Percentiles rank a stretch among this genome's conserved stretches.
Evolutionary conservation across 37 sponge, comb jelly and placozoan species (phyloP).

Genomic region (Diacarnus erythraeanus): DNA sequence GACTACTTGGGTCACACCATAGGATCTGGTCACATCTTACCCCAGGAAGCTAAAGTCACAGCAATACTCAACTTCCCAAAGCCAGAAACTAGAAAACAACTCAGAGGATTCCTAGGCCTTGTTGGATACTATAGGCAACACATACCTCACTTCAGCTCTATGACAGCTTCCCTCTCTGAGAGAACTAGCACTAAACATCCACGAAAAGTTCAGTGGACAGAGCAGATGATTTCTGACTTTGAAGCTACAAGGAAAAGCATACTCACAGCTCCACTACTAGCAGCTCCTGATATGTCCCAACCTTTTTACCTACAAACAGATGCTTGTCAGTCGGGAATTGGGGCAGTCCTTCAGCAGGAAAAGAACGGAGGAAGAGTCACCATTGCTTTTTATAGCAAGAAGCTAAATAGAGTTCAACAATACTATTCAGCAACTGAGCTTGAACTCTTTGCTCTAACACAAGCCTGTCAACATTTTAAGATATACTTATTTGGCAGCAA

Average conservation of each 20-base stretch:
- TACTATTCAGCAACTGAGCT: conserved; percentile 6
- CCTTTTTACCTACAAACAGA: conserved; percentile 6
- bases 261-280: background rate
- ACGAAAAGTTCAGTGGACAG: background rate
- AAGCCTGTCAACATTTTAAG: background rate
- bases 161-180: conserved; percentile 4
- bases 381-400: background rate
- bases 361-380: background rate
- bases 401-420: background rate
- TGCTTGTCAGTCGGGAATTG: background rate
- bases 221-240: background rate
- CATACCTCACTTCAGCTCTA: background rate
- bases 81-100: background rate
- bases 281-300: background rate
- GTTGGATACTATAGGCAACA: background rate
- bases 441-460: background rate
- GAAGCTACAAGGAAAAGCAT: background rate
- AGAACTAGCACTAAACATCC: conserved; percentile 1
- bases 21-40: conserved; percentile 5
- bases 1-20: background rate
- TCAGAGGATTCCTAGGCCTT: conserved; percentile 10
- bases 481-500: background rate
- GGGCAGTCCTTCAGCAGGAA: background rate
- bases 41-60: background rate
- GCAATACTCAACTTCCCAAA: background rate